Percentiles rank a stretch among this genome's conserved stretches.
phyloP scores from a whole-genome alignment of 2,888 invertebrate genomes.

The Congeria kusceri region DNA sequence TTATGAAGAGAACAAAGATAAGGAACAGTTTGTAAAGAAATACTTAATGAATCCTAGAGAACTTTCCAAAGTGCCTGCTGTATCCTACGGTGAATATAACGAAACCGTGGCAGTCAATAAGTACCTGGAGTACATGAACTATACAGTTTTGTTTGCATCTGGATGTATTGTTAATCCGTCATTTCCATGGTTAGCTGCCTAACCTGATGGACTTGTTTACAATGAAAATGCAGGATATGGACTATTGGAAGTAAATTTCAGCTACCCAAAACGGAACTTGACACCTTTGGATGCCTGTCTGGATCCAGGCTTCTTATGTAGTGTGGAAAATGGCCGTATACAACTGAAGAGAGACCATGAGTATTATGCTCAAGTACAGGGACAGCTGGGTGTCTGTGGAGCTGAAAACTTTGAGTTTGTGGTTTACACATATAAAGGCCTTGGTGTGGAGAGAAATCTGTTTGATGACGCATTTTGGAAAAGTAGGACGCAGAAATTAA shows the following conservation, averaged over 20 bases:
- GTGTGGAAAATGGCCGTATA: background rate
- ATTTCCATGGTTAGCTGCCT: slow-evolving; percentile 53
- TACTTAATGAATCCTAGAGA: background rate
- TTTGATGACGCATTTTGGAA: slow-evolving; percentile 12
- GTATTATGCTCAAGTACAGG: slow-evolving; percentile 52
- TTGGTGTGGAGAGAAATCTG: slow-evolving; percentile 26
- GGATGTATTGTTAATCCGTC: slow-evolving; percentile 33
- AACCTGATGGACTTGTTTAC: slow-evolving; percentile 46
- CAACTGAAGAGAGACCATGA: slow-evolving; percentile 33
- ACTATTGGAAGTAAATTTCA: slow-evolving; percentile 55
- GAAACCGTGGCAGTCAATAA: background rate
- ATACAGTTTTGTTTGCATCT: slow-evolving; percentile 28
- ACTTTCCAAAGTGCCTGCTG: slow-evolving; percentile 3
- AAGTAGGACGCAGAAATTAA: background rate
- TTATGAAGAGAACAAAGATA: slow-evolving; percentile 18
- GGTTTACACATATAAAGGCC: slow-evolving; percentile 33
- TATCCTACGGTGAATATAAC: background rate
- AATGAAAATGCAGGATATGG: slow-evolving; percentile 30
- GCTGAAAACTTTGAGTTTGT: slow-evolving; percentile 44
- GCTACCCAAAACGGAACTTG: slow-evolving; percentile 39
- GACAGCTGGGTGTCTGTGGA: slow-evolving; percentile 38
- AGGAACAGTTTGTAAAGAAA: background rate
- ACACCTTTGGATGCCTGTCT: slow-evolving; percentile 31
- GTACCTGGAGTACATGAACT: slow-evolving; percentile 7
- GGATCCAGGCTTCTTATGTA: slow-evolving; percentile 12